phyloP scores from a whole-genome alignment of 2,888 invertebrate genomes.

The Incurvaria masculella region DNA sequence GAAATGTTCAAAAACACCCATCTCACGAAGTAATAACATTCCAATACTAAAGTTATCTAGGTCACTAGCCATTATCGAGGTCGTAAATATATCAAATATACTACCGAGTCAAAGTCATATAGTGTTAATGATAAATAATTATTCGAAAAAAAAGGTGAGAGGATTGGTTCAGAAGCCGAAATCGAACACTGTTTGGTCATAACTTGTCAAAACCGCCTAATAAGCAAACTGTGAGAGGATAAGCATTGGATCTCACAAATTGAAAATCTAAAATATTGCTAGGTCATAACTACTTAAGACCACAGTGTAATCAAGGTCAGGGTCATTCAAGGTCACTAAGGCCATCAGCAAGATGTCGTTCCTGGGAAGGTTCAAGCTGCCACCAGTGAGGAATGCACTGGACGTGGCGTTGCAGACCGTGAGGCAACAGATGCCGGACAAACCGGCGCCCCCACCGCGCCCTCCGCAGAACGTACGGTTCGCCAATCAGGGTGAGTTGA shows the following conservation, averaged over 20 bases:
- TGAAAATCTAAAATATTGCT: background rate
- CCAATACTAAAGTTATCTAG: background rate
- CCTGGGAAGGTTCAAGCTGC: slow-evolving; percentile 59
- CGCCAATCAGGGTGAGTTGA: slow-evolving; percentile 50
- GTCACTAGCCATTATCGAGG: background rate
- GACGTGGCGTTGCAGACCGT: slow-evolving; percentile 83
- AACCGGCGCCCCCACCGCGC: slow-evolving; percentile 39
- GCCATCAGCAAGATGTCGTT: slow-evolving; percentile 26
- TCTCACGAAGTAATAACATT: background rate
- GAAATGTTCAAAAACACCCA: background rate
- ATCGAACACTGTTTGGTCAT: background rate
- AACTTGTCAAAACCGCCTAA: slow-evolving; percentile 20
- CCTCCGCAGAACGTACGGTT: slow-evolving; percentile 51
- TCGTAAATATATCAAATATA: slow-evolving; percentile 11
- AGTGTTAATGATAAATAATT: slow-evolving; percentile 12
- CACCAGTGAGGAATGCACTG: slow-evolving; percentile 71
- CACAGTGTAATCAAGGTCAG: background rate
- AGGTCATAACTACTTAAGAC: background rate
- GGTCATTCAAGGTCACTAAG: background rate
- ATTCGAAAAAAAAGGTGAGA: slow-evolving; percentile 13
- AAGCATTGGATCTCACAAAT: slow-evolving; percentile 2
- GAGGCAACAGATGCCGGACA: slow-evolving; percentile 73
- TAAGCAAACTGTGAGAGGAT: slow-evolving; percentile 1
- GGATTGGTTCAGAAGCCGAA: background rate
- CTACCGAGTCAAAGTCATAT: slow-evolving; percentile 6